phyloP scores from a whole-genome alignment of 2,888 invertebrate genomes.

The Mallateleia sp. region DNA sequence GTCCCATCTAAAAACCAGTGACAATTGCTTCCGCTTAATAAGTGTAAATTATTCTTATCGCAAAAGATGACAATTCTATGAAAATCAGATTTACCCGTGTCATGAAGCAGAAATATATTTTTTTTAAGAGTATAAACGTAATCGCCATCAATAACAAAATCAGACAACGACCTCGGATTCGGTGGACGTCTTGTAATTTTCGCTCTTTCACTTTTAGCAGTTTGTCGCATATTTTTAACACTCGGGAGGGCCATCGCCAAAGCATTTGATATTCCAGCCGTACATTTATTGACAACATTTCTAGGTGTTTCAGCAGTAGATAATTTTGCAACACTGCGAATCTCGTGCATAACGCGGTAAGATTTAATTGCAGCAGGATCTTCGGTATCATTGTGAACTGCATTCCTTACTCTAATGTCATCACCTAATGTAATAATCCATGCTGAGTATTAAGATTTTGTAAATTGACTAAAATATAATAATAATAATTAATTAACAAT shows the following conservation, averaged over 20 bases:
- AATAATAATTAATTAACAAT: neutral
- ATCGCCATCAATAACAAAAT: slow-evolving; percentile 27
- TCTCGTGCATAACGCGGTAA: slow-evolving; percentile 5
- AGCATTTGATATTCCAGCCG: neutral
- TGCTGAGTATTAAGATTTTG: neutral
- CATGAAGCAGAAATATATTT: slow-evolving; percentile 6
- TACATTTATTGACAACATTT: neutral
- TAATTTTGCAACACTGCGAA: neutral
- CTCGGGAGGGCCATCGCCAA: neutral
- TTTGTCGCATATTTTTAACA: slow-evolving; percentile 11
- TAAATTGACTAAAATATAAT: too few relatives aligned
- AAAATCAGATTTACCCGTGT: slow-evolving; percentile 10
- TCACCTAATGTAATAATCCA: slow-evolving; percentile 13
- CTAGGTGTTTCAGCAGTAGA: slow-evolving; percentile 10
- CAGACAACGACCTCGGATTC: slow-evolving; percentile 15
- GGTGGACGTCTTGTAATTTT: slow-evolving; percentile 4
- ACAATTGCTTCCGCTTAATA: neutral
- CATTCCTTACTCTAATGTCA: slow-evolving; percentile 15
- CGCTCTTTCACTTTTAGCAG: slow-evolving; percentile 1
- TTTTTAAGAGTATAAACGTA: slow-evolving; percentile 17
- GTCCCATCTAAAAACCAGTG: slow-evolving; percentile 21
- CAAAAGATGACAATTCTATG: slow-evolving; percentile 20
- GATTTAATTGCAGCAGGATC: slow-evolving; percentile 30
- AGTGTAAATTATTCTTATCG: neutral
- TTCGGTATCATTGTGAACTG: slow-evolving; percentile 5